Evolutionary conservation across 2,113 vertebrate genomes (phyloP), one percentile per base, ranked within the genome.

Genomic region (Cyrtonyx montezumae): DNA sequence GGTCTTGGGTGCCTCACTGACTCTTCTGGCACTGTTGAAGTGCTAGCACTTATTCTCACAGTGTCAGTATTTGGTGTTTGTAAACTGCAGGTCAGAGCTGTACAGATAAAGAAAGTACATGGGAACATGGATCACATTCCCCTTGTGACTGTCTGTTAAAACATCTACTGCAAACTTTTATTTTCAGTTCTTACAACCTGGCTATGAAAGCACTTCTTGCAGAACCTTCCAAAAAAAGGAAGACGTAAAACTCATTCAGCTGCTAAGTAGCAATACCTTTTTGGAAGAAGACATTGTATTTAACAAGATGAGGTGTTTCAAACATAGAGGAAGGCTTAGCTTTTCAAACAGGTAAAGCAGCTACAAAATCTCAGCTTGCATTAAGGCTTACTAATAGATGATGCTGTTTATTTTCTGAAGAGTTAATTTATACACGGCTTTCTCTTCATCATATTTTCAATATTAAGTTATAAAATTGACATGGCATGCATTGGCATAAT

Each of bases 1-100:
- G 5, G 34, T 16, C 16, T 34, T 4, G 6, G 21, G 22, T 0
- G 0, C 45, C 14, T 40, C 46, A 1, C 7, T 74, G 37, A 34
- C 28, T 26, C 32, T 89, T 88, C 43, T 46, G 34, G 3, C 2
- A 0, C 8, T 14, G 22, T 65, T 56, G 80, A 87, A 48, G 56
- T 30, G 66, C 34, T 70, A 84, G n/a, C n/a, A 3, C 6, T 66
- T 62, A 34, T 13, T 69, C 28, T 28, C 20, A 62, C n/a, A 30
- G 8, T 48, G 37, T 16, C 21, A 30, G 12, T 56, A 28, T 30
- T 70, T 19, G 59, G 16, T 45, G 40, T 70, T 42, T 94, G 42
- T 51, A 63, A 84, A 55, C 37, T n/a, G 36, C 26, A 83, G 71
- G 19, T 25, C 34, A 79, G n/a, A 48, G 12, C 21, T 74, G 2